Percentiles rank a stretch among this genome's conserved stretches.
phyloP scores from a whole-genome alignment of 2,888 invertebrate genomes.

The Gryllus longicercus region DNA sequence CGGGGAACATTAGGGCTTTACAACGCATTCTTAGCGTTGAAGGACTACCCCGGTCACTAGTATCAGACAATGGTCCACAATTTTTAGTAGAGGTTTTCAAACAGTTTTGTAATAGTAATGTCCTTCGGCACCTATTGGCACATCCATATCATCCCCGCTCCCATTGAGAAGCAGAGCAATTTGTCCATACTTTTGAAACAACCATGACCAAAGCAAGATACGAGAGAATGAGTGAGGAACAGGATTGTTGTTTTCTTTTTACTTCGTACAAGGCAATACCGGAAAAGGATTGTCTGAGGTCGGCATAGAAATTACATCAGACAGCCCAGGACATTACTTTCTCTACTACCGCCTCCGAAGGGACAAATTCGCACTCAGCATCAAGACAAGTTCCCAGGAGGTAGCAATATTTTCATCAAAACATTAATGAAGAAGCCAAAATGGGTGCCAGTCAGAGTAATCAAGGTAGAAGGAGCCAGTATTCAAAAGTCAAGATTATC shows the following conservation, averaged over 20 bases:
- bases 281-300: not conserved
- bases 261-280: not conserved
- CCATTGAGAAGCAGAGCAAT: conserved; percentile 37
- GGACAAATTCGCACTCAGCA: not conserved
- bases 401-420: not conserved
- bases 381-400: not conserved
- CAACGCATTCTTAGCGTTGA: conserved; percentile 29
- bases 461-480: not conserved
- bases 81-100: conserved; percentile 30
- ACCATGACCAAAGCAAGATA: conserved; percentile 26
- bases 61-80: conserved; percentile 35
- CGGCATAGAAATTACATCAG: not conserved
- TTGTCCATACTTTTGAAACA: conserved; percentile 37
- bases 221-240: not conserved
- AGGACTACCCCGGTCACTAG: conserved; percentile 30
- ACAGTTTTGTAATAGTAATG: conserved; percentile 34
- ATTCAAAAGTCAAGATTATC: not conserved
- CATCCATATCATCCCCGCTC: conserved; percentile 37
- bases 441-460: not conserved
- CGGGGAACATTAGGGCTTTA: conserved; percentile 22
- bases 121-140: conserved; percentile 34
- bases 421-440: not conserved
- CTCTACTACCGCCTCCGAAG: not conserved
- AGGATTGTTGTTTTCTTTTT: not conserved
- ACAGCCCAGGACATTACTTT: not conserved